Evolutionary conservation across 1,140 invertebrate species (phyloP), one percentile per base, ranked within the genome.

Genomic region (Acromyrmex heyeri): DNA sequence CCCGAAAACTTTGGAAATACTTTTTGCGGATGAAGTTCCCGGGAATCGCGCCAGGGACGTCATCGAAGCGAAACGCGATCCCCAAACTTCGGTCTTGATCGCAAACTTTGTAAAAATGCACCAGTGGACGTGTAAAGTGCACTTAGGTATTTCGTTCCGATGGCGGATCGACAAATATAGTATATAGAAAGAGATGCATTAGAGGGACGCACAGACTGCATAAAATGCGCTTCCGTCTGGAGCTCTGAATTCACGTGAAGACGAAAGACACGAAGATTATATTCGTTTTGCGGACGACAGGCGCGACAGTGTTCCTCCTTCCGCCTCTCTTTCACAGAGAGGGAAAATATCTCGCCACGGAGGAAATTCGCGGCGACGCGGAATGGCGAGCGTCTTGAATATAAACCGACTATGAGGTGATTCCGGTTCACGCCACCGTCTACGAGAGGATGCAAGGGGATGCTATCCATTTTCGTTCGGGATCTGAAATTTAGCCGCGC

Each of bases 401-500:
- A 83, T 61, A 83, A 83, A 83, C 79, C 34, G 67, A 27, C 44
- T 79, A 14, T 1, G 27, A 53, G 30, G 14, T 77, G 69, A 64
- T 21, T 48, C 61, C n/a, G 59, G 18, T 75, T 62, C 38, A 16
- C 61, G 34, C 48, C 12, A 34, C 8, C 14, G 5, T 1, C 38
- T 44, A 44, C 30, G 78, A 0, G 18, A 5, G 24, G 12, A 3
- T 48, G 48, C 59, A 8, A 12, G 34, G 50, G 5, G 2, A 21
- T 14, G 48, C 30, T 64, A 78, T 78, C 59, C 82, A 57, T 85
- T 62, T 61, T 75, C 79, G 69, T 75, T 44, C 82, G 59, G 48
- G 16, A 65, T 85, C 30, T 65, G 82, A 85, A 85, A 78, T 85
- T 78, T 73, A 78, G 73, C 62, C 30, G 72, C 62, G 82, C 50